These are phyloP conservation scores for Pomatostomus ruficeps DNA, from an alignment of 2,113 vertebrate genomes.

Conservation along the genomic window DNA sequence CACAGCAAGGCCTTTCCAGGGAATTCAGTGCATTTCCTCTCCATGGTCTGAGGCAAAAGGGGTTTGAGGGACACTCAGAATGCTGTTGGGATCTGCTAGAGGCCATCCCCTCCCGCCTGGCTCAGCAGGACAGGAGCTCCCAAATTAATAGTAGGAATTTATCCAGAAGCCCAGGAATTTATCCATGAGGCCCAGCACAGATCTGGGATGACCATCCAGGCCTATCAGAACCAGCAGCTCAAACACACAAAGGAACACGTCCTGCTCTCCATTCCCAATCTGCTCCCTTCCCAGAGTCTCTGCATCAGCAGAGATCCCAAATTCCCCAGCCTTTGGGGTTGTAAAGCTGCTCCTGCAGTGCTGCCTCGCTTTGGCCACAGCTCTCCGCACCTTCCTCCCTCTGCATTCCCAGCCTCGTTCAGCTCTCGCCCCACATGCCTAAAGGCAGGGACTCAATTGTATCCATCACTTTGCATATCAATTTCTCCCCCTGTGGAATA, in stretches of 20 bases:
- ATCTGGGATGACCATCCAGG: not conserved
- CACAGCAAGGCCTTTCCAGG: not conserved
- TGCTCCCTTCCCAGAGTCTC: too few relatives aligned
- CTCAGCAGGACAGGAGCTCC: not conserved
- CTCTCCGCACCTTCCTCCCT: not conserved
- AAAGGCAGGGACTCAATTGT: not conserved
- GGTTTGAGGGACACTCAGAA: not conserved
- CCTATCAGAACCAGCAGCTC: not conserved
- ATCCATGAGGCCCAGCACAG: not conserved
- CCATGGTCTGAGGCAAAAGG: not conserved
- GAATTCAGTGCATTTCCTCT: not conserved
- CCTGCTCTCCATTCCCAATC: not conserved
- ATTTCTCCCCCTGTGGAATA: not conserved
- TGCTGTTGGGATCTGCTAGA: not conserved
- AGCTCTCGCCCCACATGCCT: not conserved
- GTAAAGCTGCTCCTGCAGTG: not conserved
- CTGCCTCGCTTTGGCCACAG: not conserved
- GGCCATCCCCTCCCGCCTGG: not conserved
- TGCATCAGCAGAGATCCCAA: not conserved
- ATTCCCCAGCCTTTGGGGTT: not conserved
- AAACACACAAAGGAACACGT: rapidly evolving
- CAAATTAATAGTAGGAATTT: not conserved
- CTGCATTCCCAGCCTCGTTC: not conserved
- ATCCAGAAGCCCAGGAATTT: not conserved
- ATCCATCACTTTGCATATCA: not conserved